Evolutionary conservation across 2,888 invertebrate genomes (phyloP).

Genomic region (Girardia tigrina): DNA sequence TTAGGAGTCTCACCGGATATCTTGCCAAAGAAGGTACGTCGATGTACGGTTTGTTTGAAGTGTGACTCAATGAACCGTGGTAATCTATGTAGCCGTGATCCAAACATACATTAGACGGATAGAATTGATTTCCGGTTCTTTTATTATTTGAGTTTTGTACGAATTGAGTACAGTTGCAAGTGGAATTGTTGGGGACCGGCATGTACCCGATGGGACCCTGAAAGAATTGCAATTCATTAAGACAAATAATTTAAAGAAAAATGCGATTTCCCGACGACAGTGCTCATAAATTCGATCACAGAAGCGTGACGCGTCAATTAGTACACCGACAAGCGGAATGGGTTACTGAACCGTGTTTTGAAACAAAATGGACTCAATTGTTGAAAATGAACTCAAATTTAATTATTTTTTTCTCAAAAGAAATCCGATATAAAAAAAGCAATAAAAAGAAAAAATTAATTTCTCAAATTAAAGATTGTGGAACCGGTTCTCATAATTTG

Average conservation of each 20-base stretch:
- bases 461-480: no score
- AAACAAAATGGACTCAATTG: neutral
- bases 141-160: no score
- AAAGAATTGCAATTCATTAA: neutral
- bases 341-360: neutral
- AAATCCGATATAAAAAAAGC: no score
- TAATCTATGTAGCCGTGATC: slow-evolving; percentile 36
- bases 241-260: neutral
- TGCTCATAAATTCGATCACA: neutral
- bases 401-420: neutral
- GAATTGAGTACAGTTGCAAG: slow-evolving; percentile 20
- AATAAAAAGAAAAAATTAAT: no score
- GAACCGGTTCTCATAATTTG: no score
- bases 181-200: slow-evolving; percentile 58
- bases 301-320: neutral
- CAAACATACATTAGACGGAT: slow-evolving; percentile 21
- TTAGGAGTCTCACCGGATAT: neutral
- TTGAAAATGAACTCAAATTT: neutral
- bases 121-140: neutral
- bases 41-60: slow-evolving; percentile 6
- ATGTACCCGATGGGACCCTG: slow-evolving; percentile 67
- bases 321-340: neutral
- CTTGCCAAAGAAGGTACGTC: neutral
- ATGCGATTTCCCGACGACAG: neutral
- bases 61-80: slow-evolving; percentile 32